These are phyloP conservation scores for Harmothoe impar DNA, from an alignment of 2,888 invertebrate species.

Conservation along the genomic window DNA sequence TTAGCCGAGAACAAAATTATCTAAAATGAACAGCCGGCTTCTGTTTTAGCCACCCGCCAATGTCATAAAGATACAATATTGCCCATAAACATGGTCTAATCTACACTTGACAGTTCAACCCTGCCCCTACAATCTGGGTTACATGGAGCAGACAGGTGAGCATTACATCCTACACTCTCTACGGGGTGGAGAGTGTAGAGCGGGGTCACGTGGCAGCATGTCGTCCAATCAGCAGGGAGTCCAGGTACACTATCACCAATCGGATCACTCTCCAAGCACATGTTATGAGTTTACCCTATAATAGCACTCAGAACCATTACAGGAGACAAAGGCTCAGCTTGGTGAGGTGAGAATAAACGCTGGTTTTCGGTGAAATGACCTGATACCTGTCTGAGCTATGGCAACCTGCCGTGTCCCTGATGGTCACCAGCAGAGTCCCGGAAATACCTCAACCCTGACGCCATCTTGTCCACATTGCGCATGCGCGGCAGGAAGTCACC, in stretches of 20 bases:
- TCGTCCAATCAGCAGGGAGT: neutral
- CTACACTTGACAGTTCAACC: neutral
- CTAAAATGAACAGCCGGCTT: too few relatives aligned
- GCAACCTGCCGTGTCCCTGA: neutral
- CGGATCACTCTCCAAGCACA: neutral
- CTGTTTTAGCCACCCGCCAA: too few relatives aligned
- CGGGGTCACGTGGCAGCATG: conserved; percentile 29
- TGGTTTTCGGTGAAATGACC: neutral
- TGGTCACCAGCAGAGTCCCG: neutral
- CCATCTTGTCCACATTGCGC: neutral
- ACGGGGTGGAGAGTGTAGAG: neutral
- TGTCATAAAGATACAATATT: too few relatives aligned
- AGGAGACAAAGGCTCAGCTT: neutral
- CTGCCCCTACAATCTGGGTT: neutral
- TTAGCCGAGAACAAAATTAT: too few relatives aligned
- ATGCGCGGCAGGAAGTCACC: conserved; percentile 5
- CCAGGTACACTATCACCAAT: conserved; percentile 4
- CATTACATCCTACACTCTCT: neutral
- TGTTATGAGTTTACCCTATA: neutral
- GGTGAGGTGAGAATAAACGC: neutral
- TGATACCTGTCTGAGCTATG: neutral
- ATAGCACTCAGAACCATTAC: neutral
- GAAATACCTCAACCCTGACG: neutral
- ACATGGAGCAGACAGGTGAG: too few relatives aligned
- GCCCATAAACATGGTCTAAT: too few relatives aligned